Evolutionary conservation across 2,888 invertebrate genomes (phyloP), one percentile per base, ranked within the genome.

Genomic region (Erynnis tages): DNA sequence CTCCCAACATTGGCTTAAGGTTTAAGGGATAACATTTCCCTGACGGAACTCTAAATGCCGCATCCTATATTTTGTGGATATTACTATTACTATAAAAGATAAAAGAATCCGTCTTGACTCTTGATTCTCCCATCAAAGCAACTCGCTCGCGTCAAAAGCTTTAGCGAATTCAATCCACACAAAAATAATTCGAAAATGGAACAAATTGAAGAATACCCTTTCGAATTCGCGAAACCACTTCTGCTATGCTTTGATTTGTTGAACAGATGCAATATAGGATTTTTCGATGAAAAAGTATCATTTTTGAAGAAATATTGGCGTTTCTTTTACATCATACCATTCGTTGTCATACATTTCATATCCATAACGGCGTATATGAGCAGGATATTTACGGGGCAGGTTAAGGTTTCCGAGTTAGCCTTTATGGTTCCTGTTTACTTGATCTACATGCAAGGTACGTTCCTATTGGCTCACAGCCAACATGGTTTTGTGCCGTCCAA

Each of bases 211-310:
- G 52, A 53, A 53, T 54, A 54, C 49, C 60, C 63, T 25, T 44
- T 43, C n/a, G 58, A 63, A 54, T 57, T 54, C 38, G 29, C 40
- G 38, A 54, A 57, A 41, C 59, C 56, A 14, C 48, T 63, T 11
- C 38, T 50, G 29, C 30, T 53, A 16, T 57, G 59, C 57, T 57
- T 63, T 11, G 55, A 60, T 45, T 52, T 56, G 40, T 54, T 61
- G 14, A 48, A 32, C 27, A 48, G 54, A 37, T 58, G 57, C 40
- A 59, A 59, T 43, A 54, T 63, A 30, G 47, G 49, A 44, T 58
- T 58, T 56, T 62, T 58, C 14, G 35, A 55, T 19, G 44, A 55
- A 21, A 47, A 54, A 11, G 19, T 47, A 40, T 23, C 55, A 5
- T 44, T 46, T 53, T 40, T 53, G 6, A 53, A 45, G 32, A 52